Base-by-base conservation (phyloP, 1,140 invertebrate genomes). In the Bradysia coprophila region DNA sequence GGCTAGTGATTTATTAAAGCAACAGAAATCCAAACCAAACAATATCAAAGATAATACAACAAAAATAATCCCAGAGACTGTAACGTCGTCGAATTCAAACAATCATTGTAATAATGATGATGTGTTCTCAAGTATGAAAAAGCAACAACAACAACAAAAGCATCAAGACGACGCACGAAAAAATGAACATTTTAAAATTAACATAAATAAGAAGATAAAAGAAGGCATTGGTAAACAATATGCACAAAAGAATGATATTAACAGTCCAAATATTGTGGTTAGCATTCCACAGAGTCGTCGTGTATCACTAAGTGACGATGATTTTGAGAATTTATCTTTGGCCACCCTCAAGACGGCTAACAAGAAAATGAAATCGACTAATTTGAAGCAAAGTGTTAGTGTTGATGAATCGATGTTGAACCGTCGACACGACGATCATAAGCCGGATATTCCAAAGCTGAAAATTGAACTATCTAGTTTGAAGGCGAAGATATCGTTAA, bases 381-480 rank as follows among this genome's bases (percentile, higher is more conserved):
- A 8, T 6, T 8, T 8, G 6, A 28, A 28, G 13, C 24, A 28
- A 28, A 28, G 24, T 28, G 6, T 13, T 28, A 28, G 6, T 28
- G 13, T 28, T 28, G 24, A 28, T 28, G 13, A 28, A 8, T 6
- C 6, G 6, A 28, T 8, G 13, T 28, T 13, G 6, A 13, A 8
- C 6, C 6, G 13, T 8, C 13, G 24, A 8, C 13, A 10, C 9
- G 15, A 15, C 18, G 10, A 39, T 21, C 9, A 8, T 19, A 39
- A 39, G 21, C 24, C n/a, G 11, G 32, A 43, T 37, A 21, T 40
- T 11, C 43, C 37, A n/a, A 59, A 57, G 42, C 43, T 59, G 2
- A 60, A 59, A 46, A 59, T 59, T 40, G 57, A 58, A 38, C 39
- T 59, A 41, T 47, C 45, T 11, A 55, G 52, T 38, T 48, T 58